These are phyloP conservation scores for Apodemus sylvaticus DNA, from an alignment of 2,113 vertebrate species.

Conservation along the genomic window DNA sequence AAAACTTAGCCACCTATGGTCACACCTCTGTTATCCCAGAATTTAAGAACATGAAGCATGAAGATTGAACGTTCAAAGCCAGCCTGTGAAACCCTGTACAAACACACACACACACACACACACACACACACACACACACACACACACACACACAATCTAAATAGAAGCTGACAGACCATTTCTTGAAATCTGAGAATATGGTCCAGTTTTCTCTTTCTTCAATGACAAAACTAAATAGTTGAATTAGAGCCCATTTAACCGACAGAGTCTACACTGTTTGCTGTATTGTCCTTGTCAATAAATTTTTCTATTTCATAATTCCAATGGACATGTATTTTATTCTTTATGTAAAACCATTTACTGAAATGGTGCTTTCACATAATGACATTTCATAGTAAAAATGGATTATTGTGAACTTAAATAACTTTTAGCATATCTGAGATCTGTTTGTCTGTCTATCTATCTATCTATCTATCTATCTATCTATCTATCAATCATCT, in stretches of 20 bases:
- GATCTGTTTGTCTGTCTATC: background rate
- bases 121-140: background rate
- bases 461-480: too few species aligned
- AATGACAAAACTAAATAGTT: background rate
- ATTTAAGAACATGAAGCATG: background rate
- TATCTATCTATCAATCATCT: too few species aligned
- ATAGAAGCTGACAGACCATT: background rate
- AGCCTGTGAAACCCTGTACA: background rate
- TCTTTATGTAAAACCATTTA: conserved; percentile 6
- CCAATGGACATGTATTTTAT: background rate
- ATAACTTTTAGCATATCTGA: background rate
- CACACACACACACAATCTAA: background rate
- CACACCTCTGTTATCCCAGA: background rate
- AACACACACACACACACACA: too few species aligned
- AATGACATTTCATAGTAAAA: conserved; percentile 2
- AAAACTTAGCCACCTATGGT: background rate
- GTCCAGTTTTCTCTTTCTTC: background rate
- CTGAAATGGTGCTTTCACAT: conserved; percentile 26
- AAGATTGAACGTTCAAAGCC: background rate
- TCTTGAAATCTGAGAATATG: background rate
- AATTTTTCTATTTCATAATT: conserved; percentile 22
- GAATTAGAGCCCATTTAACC: background rate
- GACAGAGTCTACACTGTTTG: background rate
- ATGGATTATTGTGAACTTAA: background rate
- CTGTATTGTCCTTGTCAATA: background rate